Evolutionary conservation across 1,140 invertebrate species (phyloP).

Genomic region (Dryas iulia): DNA sequence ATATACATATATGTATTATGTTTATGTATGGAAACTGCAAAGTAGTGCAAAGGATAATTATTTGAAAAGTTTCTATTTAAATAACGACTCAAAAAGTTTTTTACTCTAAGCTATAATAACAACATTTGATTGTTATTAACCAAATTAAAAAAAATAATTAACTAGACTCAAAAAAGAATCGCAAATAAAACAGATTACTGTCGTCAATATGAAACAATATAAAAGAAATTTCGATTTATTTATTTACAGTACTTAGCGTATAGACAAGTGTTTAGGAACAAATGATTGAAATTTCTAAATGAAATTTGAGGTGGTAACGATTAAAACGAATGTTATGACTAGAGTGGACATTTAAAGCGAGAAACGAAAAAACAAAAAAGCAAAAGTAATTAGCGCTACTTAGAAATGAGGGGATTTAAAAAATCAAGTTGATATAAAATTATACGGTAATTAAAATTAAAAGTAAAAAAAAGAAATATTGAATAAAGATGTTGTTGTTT

Average conservation of each 20-base stretch:
- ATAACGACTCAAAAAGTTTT: background rate
- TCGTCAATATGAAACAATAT: too few relatives aligned
- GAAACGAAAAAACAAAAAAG: background rate
- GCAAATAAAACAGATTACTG: too few relatives aligned
- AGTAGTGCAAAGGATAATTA: too few relatives aligned
- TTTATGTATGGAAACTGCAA: too few relatives aligned
- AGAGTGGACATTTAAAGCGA: background rate
- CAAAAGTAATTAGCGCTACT: background rate
- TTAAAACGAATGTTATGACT: background rate
- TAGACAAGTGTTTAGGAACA: background rate
- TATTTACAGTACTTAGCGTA: background rate
- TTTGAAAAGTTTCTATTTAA: too few relatives aligned
- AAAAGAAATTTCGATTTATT: too few relatives aligned
- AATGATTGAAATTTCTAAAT: background rate
- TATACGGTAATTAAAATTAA: background rate
- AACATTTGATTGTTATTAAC: too few relatives aligned
- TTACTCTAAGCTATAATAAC: too few relatives aligned
- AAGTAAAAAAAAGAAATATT: background rate
- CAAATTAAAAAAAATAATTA: too few relatives aligned
- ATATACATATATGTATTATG: too few relatives aligned
- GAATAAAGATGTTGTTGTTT: too few relatives aligned
- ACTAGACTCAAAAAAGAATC: too few relatives aligned
- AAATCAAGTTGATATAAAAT: constrained; percentile 5
- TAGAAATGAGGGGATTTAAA: background rate
- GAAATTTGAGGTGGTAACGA: background rate